A percentile compares a stretch with the other conserved stretches of the same genome.
Evolutionary conservation across 1,140 invertebrate genomes (phyloP).

Genomic region (Trichomalopsis sarcophagae): DNA sequence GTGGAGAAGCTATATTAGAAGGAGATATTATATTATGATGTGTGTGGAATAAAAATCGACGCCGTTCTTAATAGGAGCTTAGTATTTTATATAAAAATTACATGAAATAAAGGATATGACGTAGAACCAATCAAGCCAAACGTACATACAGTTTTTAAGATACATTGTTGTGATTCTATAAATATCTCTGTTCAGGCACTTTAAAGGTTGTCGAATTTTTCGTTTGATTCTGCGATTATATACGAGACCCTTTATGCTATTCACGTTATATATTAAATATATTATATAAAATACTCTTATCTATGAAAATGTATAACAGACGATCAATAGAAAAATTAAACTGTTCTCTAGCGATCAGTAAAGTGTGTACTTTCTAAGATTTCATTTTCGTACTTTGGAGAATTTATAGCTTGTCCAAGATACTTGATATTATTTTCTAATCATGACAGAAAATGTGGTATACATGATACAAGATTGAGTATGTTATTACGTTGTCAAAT

Average conservation of each 20-base stretch:
- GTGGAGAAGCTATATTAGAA: not conserved
- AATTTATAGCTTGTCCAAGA: too few species aligned
- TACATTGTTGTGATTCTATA: not conserved
- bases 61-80: conserved; percentile 41
- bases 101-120: not conserved
- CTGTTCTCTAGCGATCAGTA: not conserved
- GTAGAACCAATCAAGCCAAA: conserved; percentile 28
- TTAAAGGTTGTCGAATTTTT: not conserved
- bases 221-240: not conserved
- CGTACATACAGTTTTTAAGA: not conserved
- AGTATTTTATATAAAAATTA: conserved; percentile 52
- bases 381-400: too few species aligned
- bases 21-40: not conserved
- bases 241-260: not conserved
- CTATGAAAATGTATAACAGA: not conserved
- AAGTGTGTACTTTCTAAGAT: too few species aligned
- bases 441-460: too few species aligned
- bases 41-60: not conserved
- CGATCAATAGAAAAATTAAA: not conserved
- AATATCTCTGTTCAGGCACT: not conserved
- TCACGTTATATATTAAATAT: not conserved
- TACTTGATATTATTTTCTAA: too few species aligned
- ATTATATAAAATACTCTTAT: not conserved
- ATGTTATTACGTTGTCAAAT: too few species aligned
- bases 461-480: too few species aligned